Base-by-base conservation (phyloP, 2,113 vertebrate species). In the Heteronetta atricapilla region DNA sequence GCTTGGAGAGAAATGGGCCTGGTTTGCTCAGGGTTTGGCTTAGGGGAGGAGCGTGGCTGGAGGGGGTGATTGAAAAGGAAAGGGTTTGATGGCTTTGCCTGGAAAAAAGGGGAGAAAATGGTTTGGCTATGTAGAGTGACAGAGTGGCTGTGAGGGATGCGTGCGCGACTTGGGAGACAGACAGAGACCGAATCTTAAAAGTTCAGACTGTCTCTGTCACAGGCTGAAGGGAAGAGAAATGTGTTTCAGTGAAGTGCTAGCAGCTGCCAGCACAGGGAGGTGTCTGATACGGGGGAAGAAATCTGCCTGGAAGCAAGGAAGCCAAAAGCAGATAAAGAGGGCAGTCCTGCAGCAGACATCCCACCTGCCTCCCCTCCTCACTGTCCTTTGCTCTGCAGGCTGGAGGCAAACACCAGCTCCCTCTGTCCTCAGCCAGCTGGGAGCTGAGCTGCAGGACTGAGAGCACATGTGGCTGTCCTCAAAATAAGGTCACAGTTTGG, bases 391-490 rank as follows among this genome's bases (percentile, higher is more conserved):
- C 75, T 90, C 48, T 50, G 22, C 20, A 4, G 29, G 67, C 93
- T 42, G 67, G 22, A 67, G 90, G 38, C 0, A 1, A 79, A 9
- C 13, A 8, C 4, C 77, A 17, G 55, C 83, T 63, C 69, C 12
- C 53, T 63, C 81, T 13, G 0, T 55, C 11, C 59, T 80, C 86
- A 70, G 74, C 18, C 88, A 64, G 90, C 80, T 79, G 7, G 67
- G 82, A 80, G 85, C 82, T 59, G 62, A 68, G 88, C 90, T 52
- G 46, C 23, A 7, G 86, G 83, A 81, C 74, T 31, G 46, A 4
- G 36, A 62, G 82, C 81, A 82, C 88, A 40, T 79, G 86, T 89
- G 86, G 62, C 94, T 96, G 91, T 97, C 95, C 94, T 95, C 77
- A 44, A 4, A 66, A 82, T 56, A 72, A 13, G 90, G 89, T 94